A percentile compares a stretch with the other conserved stretches of the same genome.
Evolutionary conservation across 2,113 vertebrate genomes (phyloP).

Genomic region (Embiotoca jacksoni): DNA sequence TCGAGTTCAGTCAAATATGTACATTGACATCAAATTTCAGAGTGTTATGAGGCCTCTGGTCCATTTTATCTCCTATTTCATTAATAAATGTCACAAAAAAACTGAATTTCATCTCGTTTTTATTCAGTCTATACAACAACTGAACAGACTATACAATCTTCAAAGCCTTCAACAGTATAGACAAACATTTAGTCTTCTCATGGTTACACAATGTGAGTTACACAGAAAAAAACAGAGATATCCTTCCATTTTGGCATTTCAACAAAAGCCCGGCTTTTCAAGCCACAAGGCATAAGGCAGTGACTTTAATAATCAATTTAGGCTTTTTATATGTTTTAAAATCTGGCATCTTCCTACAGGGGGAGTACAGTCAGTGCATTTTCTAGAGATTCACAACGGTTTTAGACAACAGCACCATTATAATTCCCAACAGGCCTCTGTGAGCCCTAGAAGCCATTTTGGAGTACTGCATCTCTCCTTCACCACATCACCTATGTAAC

Average conservation of each 20-base stretch:
- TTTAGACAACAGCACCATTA: slow-evolving; percentile 45
- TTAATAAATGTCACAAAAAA: slow-evolving; percentile 19
- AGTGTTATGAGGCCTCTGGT: background rate
- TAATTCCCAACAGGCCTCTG: slow-evolving; percentile 32
- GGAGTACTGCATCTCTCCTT: background rate
- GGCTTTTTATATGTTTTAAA: slow-evolving; percentile 26
- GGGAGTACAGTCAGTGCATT: slow-evolving; percentile 56
- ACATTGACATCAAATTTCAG: background rate
- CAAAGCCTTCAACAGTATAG: slow-evolving; percentile 56
- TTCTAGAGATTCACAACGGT: slow-evolving; percentile 48
- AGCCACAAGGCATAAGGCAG: slow-evolving; percentile 75
- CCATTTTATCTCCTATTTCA: background rate
- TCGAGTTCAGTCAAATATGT: background rate
- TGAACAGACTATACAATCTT: slow-evolving; percentile 62
- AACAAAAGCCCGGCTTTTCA: slow-evolving; percentile 64
- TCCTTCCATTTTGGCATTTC: slow-evolving; percentile 68
- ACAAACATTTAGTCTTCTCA: slow-evolving; percentile 61
- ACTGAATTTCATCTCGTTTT: slow-evolving; percentile 41
- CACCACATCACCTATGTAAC: background rate
- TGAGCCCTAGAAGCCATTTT: slow-evolving; percentile 40
- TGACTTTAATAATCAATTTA: slow-evolving; percentile 54
- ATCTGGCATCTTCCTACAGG: slow-evolving; percentile 53
- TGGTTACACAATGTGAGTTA: slow-evolving; percentile 56
- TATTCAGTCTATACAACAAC: slow-evolving; percentile 65
- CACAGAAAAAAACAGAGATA: slow-evolving; percentile 35